Evolutionary conservation across 1,140 invertebrate species (phyloP), one percentile per base, ranked within the genome.

Genomic region (Harlomillsia oculata): DNA sequence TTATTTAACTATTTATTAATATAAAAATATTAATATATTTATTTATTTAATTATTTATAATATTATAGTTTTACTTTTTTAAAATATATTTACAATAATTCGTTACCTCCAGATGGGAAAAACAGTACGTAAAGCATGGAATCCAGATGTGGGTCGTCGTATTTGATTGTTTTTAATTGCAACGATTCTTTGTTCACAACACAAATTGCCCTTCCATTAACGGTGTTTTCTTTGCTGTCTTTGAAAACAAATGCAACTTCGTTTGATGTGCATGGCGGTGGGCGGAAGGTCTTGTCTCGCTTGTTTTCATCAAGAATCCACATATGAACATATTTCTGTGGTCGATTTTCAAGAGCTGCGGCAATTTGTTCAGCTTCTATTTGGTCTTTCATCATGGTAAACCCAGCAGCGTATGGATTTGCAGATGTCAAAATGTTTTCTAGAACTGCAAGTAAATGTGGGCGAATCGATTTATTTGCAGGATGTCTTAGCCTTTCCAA

Each of bases 111-210:
- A 62, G 69, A 56, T 63, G 70, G 72, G 67, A 74, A 74, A 32
- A 75, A 69, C 21, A 75, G 56, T 45, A 72, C 70, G 67, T 76
- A 76, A 67, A 71, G 68, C 20, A 74, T 63, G 30, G 71, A 63
- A 63, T 75, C 72, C 64, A 70, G 72, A 43, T 66, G 45, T 3
- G 11, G 18, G 29, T 53, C 13, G 53, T 20, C 13, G 29, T 54
- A 34, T 2, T 20, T 14, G 32, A 29, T 25, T 53, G 23, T 30
- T 18, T 25, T n/a, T 6, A 29, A 30, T 14, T 25, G 21, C 6
- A 14, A 6, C 16, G 13, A 34, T 5, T 11, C 21, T 50, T 48
- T 1, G 14, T 21, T 25, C 40, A 48, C 32, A 56, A 56, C 53
- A 37, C 23, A 21, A 29, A 56, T 26, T 39, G 51, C 59, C 55